Conservation (phyloP, 1,140 invertebrate species). For the Nixonia krombeini region DNA sequence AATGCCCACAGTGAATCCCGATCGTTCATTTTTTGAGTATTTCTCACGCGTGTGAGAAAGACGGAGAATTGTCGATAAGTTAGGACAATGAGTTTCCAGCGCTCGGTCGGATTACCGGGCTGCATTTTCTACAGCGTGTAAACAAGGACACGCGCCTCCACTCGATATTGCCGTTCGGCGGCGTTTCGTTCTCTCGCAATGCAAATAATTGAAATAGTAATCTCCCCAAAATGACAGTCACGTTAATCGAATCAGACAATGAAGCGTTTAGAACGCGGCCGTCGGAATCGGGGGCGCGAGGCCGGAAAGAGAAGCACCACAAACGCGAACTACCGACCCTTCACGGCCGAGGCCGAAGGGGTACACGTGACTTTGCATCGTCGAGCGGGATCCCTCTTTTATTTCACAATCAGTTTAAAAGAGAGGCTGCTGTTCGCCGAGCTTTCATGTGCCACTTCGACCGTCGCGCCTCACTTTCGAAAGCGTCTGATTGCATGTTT, state of each 20-base stretch:
- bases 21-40: no score
- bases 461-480: constrained; percentile 10
- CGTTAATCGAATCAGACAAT: constrained; percentile 62
- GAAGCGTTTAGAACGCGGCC: constrained; percentile 14
- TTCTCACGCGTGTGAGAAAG: no score
- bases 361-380: constrained; percentile 66
- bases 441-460: neutral
- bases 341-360: constrained; percentile 43
- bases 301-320: constrained; percentile 53
- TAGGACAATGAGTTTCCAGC: constrained; percentile 55
- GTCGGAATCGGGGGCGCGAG: constrained; percentile 53
- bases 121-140: constrained; percentile 49
- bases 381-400: constrained; percentile 28
- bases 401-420: constrained; percentile 19
- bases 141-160: constrained; percentile 65
- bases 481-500: constrained; percentile 1
- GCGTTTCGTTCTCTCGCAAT: constrained; percentile 53
- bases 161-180: constrained; percentile 56
- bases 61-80: constrained; percentile 55
- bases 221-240: constrained; percentile 63
- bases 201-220: constrained; percentile 72
- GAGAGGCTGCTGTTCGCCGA: neutral
- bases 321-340: constrained; percentile 55
- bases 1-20: no score
- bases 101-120: constrained; percentile 53